These are phyloP conservation scores for Mus pahari DNA, from an alignment of 2,113 vertebrate genomes.

Conservation along the genomic window DNA sequence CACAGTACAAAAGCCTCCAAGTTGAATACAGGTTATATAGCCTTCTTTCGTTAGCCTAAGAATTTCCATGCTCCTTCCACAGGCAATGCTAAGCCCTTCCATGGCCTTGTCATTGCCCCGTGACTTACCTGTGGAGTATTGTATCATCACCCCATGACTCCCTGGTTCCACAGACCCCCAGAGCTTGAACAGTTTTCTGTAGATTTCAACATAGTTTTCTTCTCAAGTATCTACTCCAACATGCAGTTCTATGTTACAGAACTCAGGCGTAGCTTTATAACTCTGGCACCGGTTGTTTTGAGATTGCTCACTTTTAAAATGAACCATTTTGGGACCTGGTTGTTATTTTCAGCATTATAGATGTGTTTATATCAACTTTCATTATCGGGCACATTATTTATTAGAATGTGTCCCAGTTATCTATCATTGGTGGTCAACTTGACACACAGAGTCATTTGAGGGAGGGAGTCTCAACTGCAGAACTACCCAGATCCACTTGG, in stretches of 20 bases:
- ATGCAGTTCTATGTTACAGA: not conserved
- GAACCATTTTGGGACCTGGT: not conserved
- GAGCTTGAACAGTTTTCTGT: not conserved
- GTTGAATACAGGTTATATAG: not conserved
- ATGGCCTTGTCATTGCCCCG: rapidly evolving
- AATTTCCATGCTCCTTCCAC: not conserved
- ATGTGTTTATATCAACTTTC: not conserved
- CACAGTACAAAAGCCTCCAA: not conserved
- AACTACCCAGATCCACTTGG: not conserved
- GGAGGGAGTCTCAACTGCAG: too few relatives aligned
- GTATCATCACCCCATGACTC: too few relatives aligned
- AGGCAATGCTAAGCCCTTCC: not conserved
- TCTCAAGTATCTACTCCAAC: not conserved
- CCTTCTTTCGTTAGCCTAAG: not conserved
- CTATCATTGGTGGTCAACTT: not conserved
- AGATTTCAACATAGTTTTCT: slow-evolving; percentile 1
- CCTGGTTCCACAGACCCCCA: not conserved
- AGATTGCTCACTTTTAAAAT: not conserved
- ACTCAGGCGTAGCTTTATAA: slow-evolving; percentile 23
- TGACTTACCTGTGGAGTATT: not conserved
- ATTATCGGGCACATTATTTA: not conserved
- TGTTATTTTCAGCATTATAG: not conserved
- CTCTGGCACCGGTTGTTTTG: not conserved
- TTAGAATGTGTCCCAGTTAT: too few relatives aligned
- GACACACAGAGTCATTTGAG: not conserved